These are phyloP conservation scores for Subanguina moxae DNA, from an alignment of 1,140 invertebrate genomes.

Conservation along the genomic window DNA sequence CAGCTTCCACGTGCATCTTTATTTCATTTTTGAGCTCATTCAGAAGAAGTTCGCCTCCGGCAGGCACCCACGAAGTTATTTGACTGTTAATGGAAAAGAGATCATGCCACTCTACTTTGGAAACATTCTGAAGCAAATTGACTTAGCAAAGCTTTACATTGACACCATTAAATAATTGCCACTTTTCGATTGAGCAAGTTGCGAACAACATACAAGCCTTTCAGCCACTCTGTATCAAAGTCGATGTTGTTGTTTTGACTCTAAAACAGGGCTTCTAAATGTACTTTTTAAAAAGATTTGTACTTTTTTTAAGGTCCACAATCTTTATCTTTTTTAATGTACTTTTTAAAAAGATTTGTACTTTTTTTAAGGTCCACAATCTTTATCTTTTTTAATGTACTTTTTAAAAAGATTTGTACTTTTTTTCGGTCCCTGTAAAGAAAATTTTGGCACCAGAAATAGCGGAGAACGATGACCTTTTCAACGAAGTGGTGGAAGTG, in stretches of 20 bases:
- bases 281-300: too few relatives aligned
- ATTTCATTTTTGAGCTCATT: constrained; percentile 36
- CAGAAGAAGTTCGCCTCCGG: constrained; percentile 19
- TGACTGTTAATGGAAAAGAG: constrained; percentile 45
- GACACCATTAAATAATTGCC: neutral
- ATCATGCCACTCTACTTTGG: constrained; percentile 48
- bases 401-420: too few relatives aligned
- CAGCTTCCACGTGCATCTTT: constrained; percentile 37
- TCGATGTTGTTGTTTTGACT: constrained; percentile 22
- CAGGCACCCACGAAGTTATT: constrained; percentile 41
- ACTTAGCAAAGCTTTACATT: constrained; percentile 2
- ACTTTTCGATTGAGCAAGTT: constrained; percentile 35
- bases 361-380: too few relatives aligned
- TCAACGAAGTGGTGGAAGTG: too few relatives aligned
- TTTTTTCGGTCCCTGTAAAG: too few relatives aligned
- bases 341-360: too few relatives aligned
- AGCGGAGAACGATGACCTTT: too few relatives aligned
- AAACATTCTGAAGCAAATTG: constrained; percentile 39
- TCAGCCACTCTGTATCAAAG: constrained; percentile 33
- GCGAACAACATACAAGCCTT: constrained; percentile 28
- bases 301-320: too few relatives aligned
- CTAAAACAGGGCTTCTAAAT: constrained; percentile 23
- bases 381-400: too few relatives aligned
- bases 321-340: too few relatives aligned
- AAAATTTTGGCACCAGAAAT: too few relatives aligned